Base-by-base conservation (phyloP, 2,113 vertebrate genomes). In the Rhineura floridana region DNA sequence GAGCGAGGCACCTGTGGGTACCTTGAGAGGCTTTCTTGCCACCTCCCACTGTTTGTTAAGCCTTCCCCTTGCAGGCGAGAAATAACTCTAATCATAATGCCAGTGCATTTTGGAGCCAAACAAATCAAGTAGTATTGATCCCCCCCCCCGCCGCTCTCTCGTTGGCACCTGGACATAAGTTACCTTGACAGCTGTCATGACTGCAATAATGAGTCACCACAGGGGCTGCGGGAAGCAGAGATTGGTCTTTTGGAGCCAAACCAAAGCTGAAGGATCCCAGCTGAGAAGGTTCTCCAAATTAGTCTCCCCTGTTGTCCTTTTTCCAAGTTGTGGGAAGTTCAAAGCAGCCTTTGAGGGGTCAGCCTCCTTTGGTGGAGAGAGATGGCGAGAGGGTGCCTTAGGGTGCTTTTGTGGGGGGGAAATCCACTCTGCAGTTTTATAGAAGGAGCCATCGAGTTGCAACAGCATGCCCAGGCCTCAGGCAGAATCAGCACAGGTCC, bases 1-100 rank as follows among this genome's bases (percentile, higher is more conserved):
- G 67, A 93, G 87, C 65, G 50, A 73, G 25, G 92, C 88, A 91
- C 92, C 90, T 42, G 8, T 81, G 72, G 84, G 89, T 70, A 52
- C 92, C 39, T 55, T 84, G 81, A 36, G 0, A n/a, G 78, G 39
- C 25, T 69, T 76, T 17, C 17, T 85, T 67, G 50, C n/a, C 83
- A 62, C 76, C 87, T 78, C n/a, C 1, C 81, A 30, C 30, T 33
- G 30, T 82, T 85, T 81, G 21, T 50, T n/a, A 9, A 67, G 28
- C 23, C 1, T 4, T 1, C 23, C 0, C 10, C 17, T 30, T 0
- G 4, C 8, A n/a, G 69, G n/a, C 77, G n/a, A 52, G 46, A 76
- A 39, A 23, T 59, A 52, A 33, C 62, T n/a, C 36, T 44, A 44
- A 76, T 52, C 50, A 0, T 3, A 42, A 67, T 79, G 55, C 2